phyloP scores from a whole-genome alignment of 2,113 vertebrate species.

The Sus scrofa region DNA sequence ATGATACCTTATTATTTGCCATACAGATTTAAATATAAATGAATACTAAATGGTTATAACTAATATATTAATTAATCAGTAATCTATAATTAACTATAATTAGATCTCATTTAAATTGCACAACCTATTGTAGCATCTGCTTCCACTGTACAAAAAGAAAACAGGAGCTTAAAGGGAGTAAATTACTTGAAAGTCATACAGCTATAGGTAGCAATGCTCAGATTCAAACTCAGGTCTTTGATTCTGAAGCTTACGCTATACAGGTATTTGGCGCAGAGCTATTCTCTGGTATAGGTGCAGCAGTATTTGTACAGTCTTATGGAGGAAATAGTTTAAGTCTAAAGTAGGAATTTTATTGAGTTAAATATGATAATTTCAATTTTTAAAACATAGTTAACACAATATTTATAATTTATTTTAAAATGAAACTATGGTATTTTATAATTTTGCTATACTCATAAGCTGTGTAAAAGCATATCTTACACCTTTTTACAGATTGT shows the following conservation, averaged over 20 bases:
- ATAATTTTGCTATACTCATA: constrained; percentile 11
- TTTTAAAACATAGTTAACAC: not conserved
- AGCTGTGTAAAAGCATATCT: not conserved
- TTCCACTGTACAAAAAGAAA: not conserved
- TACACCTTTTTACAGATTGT: not conserved
- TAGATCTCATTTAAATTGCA: constrained; percentile 23
- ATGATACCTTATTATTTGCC: not conserved
- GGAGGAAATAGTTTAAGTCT: not conserved
- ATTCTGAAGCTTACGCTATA: not conserved
- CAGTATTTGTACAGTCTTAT: not conserved
- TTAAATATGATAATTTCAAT: constrained; percentile 48
- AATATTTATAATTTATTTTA: not conserved
- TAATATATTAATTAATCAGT: not conserved
- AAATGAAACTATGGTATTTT: not conserved
- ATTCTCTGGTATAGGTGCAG: not conserved
- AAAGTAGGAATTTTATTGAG: constrained; percentile 29
- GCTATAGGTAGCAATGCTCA: not conserved
- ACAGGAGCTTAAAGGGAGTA: not conserved
- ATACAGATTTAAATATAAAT: not conserved
- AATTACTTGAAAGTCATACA: not conserved
- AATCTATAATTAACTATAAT: not conserved
- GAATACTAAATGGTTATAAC: not conserved
- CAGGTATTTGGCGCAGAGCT: not conserved
- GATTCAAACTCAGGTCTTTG: not conserved
- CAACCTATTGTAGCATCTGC: not conserved